A percentile compares a stretch with the other conserved stretches of the same genome.
These are phyloP conservation scores for Theretra japonica DNA, from an alignment of 2,888 invertebrate species.

Conservation along the genomic window DNA sequence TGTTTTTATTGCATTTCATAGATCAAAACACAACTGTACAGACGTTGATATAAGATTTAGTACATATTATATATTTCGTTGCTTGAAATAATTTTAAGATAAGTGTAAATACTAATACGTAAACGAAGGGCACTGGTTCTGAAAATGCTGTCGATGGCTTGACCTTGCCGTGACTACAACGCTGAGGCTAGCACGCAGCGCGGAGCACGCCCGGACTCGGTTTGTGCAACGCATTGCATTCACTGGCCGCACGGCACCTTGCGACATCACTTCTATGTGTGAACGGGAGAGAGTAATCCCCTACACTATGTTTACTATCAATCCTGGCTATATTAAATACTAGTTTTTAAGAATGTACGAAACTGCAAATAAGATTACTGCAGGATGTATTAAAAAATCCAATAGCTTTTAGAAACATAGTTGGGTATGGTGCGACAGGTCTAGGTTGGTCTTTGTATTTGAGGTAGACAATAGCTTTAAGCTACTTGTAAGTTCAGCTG, in stretches of 20 bases:
- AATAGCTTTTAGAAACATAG: too few species aligned
- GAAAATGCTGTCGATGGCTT: constrained; percentile 38
- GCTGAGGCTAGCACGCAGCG: constrained; percentile 25
- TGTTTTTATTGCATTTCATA: neutral
- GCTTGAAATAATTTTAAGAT: too few species aligned
- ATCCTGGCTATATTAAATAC: neutral
- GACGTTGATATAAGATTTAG: too few species aligned
- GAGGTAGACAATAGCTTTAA: too few species aligned
- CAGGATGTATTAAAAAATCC: too few species aligned
- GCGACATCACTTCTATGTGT: constrained; percentile 44
- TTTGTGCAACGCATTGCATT: constrained; percentile 73
- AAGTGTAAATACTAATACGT: too few species aligned
- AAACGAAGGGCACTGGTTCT: neutral
- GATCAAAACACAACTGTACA: too few species aligned
- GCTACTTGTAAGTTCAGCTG: too few species aligned
- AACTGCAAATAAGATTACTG: neutral
- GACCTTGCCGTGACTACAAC: constrained; percentile 36
- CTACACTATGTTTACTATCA: constrained; percentile 33
- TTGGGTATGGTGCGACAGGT: too few species aligned
- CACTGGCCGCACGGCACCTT: constrained; percentile 56
- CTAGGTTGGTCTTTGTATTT: too few species aligned
- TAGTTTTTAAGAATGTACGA: neutral
- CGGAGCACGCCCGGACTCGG: constrained; percentile 34
- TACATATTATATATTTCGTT: too few species aligned
- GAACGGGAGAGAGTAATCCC: constrained; percentile 39